Evolutionary conservation across 2,113 vertebrate species (phyloP), one percentile per base, ranked within the genome.

Genomic region (Corvus cornix): DNA sequence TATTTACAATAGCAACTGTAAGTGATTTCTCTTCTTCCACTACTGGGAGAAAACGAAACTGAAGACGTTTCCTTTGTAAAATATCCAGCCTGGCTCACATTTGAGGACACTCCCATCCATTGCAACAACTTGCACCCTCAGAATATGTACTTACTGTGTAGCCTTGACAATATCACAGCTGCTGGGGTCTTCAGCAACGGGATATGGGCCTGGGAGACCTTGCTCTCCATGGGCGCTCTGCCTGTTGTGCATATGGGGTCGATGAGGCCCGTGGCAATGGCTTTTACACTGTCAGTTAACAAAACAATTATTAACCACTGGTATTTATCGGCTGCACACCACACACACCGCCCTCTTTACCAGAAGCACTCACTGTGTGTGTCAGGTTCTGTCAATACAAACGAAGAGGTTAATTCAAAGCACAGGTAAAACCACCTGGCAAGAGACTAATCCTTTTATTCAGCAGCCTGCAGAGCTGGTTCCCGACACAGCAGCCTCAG

Each of bases 81-180:
- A 44, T 3, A 55, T 1, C 39, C 44, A 67, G 7, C 17, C 31
- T 55, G 15, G 28, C 44, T 70, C 70, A 35, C 14, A 1, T 22
- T 4, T 48, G 21, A 59, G 63, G 41, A 68, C 41, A 14, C 27
- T 56, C 21, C 24, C n/a, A 14, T 3, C 22, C 22, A 27, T n/a
- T 90, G 35, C 67, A 35, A 48, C 41, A 18, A 14, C 21, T 3
- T 15, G n/a, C 18, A 70, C 9, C 7, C 6, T 30, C 11, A 39
- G 43, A 73, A 21, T 37, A 7, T 2, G 7, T 4, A 98, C 99
- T 98, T 96, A 99, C 99, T 99, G 99, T 4, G 99, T 98, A 46
- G 99, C 99, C 96, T 99, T 99, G 28, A 99, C 97, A 16, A 99
- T 99, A 96, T 99, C 99, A 97, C 98, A 99, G 87, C 97, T 99